Conservation (phyloP, 2,113 vertebrate species). For the Bucco capensis region DNA sequence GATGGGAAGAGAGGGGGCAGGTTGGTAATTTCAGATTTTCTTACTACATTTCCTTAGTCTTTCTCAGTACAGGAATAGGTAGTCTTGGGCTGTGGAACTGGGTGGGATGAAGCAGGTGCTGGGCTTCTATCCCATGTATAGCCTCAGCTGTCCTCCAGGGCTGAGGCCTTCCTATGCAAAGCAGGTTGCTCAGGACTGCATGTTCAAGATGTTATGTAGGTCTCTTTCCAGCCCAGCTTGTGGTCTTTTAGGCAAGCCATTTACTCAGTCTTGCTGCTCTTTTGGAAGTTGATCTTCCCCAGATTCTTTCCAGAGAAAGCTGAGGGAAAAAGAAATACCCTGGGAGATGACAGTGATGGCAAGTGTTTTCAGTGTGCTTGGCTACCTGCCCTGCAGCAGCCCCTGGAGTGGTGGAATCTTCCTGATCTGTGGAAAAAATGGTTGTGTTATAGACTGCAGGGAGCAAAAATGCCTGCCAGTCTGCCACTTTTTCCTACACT, state of each 20-base stretch:
- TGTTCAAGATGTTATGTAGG: background rate
- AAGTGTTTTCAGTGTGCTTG: background rate
- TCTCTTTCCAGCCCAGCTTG: background rate
- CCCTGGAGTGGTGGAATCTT: background rate
- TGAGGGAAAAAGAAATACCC: background rate
- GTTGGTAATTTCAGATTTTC: background rate
- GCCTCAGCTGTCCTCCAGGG: background rate
- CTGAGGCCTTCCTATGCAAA: background rate
- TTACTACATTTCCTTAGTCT: background rate
- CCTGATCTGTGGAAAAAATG: background rate
- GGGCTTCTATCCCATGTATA: background rate
- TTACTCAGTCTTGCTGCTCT: background rate
- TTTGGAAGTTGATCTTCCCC: background rate
- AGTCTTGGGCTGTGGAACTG: background rate
- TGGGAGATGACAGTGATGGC: background rate
- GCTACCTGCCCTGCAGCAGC: background rate
- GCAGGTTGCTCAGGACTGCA: background rate
- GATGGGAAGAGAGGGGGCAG: background rate
- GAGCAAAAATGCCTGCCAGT: background rate
- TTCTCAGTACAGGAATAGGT: background rate
- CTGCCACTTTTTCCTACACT: background rate
- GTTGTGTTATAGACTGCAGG: background rate
- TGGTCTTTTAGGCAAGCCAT: background rate
- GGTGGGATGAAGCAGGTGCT: background rate
- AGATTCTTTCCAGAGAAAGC: background rate